Conservation (phyloP, 2,888 invertebrate genomes). For the Tachina lurida region DNA sequence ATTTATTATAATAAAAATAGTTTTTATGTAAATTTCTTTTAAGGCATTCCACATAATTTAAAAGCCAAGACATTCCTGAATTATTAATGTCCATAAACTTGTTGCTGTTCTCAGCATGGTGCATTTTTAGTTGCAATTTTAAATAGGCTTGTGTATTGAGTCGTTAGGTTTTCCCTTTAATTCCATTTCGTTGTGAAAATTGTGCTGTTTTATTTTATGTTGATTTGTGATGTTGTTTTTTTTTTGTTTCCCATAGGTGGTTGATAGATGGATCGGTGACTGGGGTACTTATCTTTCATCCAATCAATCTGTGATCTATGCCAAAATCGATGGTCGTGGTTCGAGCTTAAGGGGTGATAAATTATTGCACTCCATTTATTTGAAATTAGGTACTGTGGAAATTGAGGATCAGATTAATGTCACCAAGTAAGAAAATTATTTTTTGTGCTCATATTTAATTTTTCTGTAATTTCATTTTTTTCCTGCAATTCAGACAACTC, state of each 20-base stretch:
- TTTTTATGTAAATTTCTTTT: not conserved
- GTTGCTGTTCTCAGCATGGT: too few species aligned
- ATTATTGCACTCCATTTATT: conserved; percentile 91
- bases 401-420: conserved; percentile 95
- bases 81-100: too few species aligned
- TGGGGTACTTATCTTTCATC: conserved; percentile 95
- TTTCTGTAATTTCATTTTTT: conserved; percentile 75
- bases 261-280: conserved; percentile 90
- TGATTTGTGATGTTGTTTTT: too few species aligned
- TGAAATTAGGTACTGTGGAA: conserved; percentile 93
- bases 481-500: conserved; percentile 74
- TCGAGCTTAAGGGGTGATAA: conserved; percentile 93
- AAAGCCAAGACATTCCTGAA: too few species aligned
- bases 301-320: conserved; percentile 92
- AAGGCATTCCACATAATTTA: not conserved
- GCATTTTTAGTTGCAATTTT: too few species aligned
- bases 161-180: too few species aligned
- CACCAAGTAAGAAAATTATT: conserved; percentile 83
- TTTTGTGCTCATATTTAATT: not conserved
- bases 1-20: conserved; percentile 85
- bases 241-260: too few species aligned
- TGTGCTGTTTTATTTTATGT: too few species aligned
- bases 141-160: too few species aligned
- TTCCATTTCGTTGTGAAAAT: too few species aligned
- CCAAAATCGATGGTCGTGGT: conserved; percentile 95